Evolutionary conservation across 1,140 invertebrate species (phyloP).

Genomic region (Pinna nobilis): DNA sequence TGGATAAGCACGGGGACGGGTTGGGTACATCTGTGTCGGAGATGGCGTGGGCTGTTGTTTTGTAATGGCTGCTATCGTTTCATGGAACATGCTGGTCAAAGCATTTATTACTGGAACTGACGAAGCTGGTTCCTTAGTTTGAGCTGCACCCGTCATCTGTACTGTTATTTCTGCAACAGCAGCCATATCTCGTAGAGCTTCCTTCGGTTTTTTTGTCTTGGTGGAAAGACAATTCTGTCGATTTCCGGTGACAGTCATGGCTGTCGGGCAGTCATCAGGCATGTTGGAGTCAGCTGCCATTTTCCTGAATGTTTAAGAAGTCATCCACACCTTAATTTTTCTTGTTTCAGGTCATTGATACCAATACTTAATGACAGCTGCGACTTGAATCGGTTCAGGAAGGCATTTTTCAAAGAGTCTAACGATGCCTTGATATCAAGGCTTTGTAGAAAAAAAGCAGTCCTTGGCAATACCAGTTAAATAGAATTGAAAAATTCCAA

Average conservation of each 20-base stretch:
- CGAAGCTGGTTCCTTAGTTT: background rate
- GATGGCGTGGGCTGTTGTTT: background rate
- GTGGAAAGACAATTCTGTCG: conserved; percentile 1
- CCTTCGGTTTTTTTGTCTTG: background rate
- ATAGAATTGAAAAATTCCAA: background rate
- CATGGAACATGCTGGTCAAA: background rate
- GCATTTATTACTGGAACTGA: conserved; percentile 1
- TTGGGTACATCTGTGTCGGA: background rate
- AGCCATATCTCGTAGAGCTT: background rate
- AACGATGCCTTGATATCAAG: background rate
- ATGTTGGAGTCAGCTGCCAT: background rate
- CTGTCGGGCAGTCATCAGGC: background rate
- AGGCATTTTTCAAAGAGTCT: background rate
- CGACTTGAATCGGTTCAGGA: conserved; percentile 8
- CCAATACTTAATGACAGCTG: background rate
- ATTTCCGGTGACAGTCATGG: background rate
- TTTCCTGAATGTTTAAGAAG: background rate
- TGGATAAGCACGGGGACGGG: background rate
- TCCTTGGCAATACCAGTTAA: conserved; percentile 9
- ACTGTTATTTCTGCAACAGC: conserved; percentile 11
- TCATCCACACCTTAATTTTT: conserved; percentile 8
- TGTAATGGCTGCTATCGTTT: conserved; percentile 4
- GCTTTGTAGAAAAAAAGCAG: background rate
- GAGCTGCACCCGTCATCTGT: background rate
- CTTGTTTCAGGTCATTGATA: background rate